These are phyloP conservation scores for Anthophora plumipes DNA, from an alignment of 2,888 invertebrate genomes.

Conservation along the genomic window DNA sequence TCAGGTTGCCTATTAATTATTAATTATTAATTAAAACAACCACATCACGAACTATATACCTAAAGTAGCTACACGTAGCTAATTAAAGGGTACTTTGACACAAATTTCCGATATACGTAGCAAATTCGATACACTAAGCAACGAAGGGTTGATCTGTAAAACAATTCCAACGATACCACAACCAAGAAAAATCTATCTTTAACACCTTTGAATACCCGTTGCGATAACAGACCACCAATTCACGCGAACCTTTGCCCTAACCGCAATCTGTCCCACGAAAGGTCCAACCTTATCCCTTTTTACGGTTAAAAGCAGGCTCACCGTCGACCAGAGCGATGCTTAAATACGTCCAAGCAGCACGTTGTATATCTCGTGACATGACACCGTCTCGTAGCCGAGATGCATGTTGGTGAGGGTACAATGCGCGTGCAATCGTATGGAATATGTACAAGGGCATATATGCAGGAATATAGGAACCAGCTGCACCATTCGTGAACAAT, in stretches of 20 bases:
- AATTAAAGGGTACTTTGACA: too few species aligned
- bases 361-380: slow-evolving; percentile 41
- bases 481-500: slow-evolving; percentile 76
- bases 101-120: too few species aligned
- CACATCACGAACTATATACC: too few species aligned
- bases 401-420: slow-evolving; percentile 45
- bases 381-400: slow-evolving; percentile 41
- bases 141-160: too few species aligned
- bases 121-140: too few species aligned
- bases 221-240: not conserved
- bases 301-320: slow-evolving; percentile 3
- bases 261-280: not conserved
- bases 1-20: too few species aligned
- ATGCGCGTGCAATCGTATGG: slow-evolving; percentile 59
- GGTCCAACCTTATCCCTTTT: slow-evolving; percentile 11
- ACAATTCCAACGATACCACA: too few species aligned
- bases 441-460: slow-evolving; percentile 44
- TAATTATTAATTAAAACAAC: too few species aligned
- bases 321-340: not conserved
- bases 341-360: slow-evolving; percentile 25
- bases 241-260: not conserved
- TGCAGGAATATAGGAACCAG: slow-evolving; percentile 67
- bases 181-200: too few species aligned
- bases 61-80: too few species aligned
- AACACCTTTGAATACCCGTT: too few species aligned